phyloP scores from a whole-genome alignment of 2,888 invertebrate species.

The Sphaerolaimus hirsutus region DNA sequence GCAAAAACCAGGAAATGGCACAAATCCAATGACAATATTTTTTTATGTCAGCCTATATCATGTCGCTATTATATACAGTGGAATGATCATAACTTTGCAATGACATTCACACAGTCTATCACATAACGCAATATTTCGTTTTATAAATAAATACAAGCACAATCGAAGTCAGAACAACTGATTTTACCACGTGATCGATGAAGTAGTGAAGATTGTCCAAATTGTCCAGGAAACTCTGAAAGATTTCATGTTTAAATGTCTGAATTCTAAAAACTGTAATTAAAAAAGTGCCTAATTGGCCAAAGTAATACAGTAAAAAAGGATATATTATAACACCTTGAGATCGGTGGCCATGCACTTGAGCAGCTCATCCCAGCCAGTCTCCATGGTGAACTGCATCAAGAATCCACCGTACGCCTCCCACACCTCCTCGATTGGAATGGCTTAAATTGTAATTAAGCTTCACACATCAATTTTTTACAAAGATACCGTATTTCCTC shows the following conservation, averaged over 20 bases:
- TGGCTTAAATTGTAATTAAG: slow-evolving; percentile 9
- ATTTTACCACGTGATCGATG: slow-evolving; percentile 19
- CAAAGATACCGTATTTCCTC: no score
- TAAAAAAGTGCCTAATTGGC: no score
- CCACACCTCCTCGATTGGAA: slow-evolving; percentile 22
- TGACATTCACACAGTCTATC: no score
- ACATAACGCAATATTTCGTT: no score
- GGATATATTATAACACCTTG: no score
- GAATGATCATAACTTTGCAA: no score
- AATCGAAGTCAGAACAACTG: no score
- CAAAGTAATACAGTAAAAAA: not conserved
- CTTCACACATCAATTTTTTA: not conserved
- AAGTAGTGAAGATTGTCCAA: slow-evolving; percentile 59
- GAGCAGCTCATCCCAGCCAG: slow-evolving; percentile 21
- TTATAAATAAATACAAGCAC: no score
- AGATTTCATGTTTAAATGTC: not conserved
- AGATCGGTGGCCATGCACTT: slow-evolving; percentile 20
- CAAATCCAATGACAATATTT: no score
- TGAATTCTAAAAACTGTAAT: slow-evolving; percentile 7
- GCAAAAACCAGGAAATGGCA: no score
- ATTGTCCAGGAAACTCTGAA: slow-evolving; percentile 63
- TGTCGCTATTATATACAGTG: no score
- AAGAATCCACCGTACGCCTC: slow-evolving; percentile 23
- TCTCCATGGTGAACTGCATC: slow-evolving; percentile 24
- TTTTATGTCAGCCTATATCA: no score